Percentiles rank a stretch among this genome's conserved stretches.
Conservation (phyloP, 2,888 invertebrate species). For the Amiota minor region DNA sequence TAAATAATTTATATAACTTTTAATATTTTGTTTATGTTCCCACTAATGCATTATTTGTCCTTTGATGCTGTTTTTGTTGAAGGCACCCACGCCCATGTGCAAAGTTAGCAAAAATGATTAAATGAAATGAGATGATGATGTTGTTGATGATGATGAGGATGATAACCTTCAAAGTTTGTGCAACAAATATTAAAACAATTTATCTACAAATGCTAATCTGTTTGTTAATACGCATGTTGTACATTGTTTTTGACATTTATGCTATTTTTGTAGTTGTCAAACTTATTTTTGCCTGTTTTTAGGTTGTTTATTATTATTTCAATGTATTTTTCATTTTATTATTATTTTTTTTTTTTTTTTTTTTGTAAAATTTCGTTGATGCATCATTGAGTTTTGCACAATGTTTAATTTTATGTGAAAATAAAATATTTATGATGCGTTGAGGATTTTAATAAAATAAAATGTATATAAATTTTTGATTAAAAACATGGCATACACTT, state of each 20-base stretch:
- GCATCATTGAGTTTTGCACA: slow-evolving; percentile 33
- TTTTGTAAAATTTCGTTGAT: slow-evolving; percentile 29
- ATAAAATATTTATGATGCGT: background rate
- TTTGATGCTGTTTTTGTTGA: background rate
- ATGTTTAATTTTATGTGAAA: background rate
- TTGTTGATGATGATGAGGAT: background rate
- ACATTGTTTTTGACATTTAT: slow-evolving; percentile 29
- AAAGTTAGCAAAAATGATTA: background rate
- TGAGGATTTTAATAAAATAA: background rate
- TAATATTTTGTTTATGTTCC: background rate
- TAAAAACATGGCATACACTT: no score
- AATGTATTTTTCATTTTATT: slow-evolving; percentile 25
- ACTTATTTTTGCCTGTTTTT: slow-evolving; percentile 28
- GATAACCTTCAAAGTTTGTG: background rate
- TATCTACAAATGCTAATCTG: slow-evolving; percentile 45
- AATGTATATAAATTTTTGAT: background rate
- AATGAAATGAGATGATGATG: background rate
- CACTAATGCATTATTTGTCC: slow-evolving; percentile 19
- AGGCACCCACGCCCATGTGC: background rate
- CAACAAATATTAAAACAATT: slow-evolving; percentile 41
- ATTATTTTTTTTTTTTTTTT: slow-evolving; percentile 29
- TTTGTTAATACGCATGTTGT: slow-evolving; percentile 43
- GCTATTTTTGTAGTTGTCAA: slow-evolving; percentile 36
- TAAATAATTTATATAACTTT: background rate
- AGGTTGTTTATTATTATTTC: slow-evolving; percentile 33